Conservation (phyloP, 1,140 invertebrate genomes). For the Rhopalosiphum maidis region DNA sequence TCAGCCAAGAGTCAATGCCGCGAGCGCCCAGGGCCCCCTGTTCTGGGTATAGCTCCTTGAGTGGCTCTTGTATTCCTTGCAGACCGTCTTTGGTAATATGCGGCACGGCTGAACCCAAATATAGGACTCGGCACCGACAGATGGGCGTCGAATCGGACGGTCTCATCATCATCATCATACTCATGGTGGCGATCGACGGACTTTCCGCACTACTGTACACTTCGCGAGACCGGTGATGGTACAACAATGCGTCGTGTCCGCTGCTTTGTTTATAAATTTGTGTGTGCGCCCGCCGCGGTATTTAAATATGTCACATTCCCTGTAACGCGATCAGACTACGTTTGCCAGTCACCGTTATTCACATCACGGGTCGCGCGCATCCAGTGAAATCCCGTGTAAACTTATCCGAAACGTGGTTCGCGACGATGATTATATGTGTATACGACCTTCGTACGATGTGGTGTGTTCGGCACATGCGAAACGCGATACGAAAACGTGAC, state of each 20-base stretch:
- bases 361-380: not conserved
- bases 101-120: conserved; percentile 95
- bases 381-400: not conserved
- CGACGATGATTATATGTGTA: not conserved
- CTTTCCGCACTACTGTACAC: not conserved
- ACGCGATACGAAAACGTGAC: not conserved
- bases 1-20: conserved; percentile 96
- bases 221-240: not conserved
- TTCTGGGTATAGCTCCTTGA: conserved; percentile 94
- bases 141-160: conserved; percentile 79
- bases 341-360: not conserved
- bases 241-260: not conserved
- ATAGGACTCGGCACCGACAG: conserved; percentile 95
- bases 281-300: not conserved
- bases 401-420: not conserved
- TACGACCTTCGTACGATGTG: not conserved
- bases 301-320: not conserved
- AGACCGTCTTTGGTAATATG: conserved; percentile 97
- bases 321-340: not conserved
- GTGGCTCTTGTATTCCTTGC: conserved; percentile 95
- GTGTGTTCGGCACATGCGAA: not conserved
- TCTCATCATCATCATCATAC: conserved; percentile 44
- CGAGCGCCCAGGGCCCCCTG: conserved; percentile 83
- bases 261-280: not conserved
- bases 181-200: not conserved